Conservation (phyloP, 2,888 invertebrate genomes). For the Conus canariensis region DNA sequence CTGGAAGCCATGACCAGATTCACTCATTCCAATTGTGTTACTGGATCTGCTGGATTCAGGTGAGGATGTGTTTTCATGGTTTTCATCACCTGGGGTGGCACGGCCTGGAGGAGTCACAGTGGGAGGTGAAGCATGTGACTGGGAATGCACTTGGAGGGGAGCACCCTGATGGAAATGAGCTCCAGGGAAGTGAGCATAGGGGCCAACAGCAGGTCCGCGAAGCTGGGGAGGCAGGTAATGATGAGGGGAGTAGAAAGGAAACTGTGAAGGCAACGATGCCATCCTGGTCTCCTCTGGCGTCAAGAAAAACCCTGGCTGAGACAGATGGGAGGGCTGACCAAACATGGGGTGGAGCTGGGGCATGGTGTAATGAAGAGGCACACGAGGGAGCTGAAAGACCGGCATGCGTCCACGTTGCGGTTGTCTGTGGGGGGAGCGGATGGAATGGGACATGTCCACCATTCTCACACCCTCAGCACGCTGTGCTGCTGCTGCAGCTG, state of each 20-base stretch:
- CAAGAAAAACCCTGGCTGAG: slow-evolving; percentile 46
- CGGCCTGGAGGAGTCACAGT: not conserved
- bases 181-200: slow-evolving; percentile 21
- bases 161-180: slow-evolving; percentile 33
- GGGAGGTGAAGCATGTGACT: slow-evolving; percentile 8
- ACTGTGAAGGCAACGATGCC: slow-evolving; percentile 16
- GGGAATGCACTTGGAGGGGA: slow-evolving; percentile 23
- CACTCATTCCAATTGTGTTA: slow-evolving; percentile 39
- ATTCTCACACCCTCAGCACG: slow-evolving; percentile 33
- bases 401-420: slow-evolving; percentile 45
- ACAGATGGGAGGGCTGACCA: slow-evolving; percentile 37
- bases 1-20: slow-evolving; percentile 64
- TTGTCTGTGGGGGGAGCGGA: slow-evolving; percentile 24
- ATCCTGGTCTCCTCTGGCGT: slow-evolving; percentile 50
- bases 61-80: slow-evolving; percentile 21
- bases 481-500: slow-evolving; percentile 17
- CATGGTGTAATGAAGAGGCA: slow-evolving; percentile 44
- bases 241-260: slow-evolving; percentile 18
- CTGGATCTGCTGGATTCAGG: slow-evolving; percentile 38
- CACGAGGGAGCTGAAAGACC: slow-evolving; percentile 47
- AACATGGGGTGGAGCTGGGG: slow-evolving; percentile 45
- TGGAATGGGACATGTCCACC: slow-evolving; percentile 30
- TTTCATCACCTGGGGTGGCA: slow-evolving; percentile 19
- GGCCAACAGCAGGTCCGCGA: slow-evolving; percentile 9
- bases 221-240: slow-evolving; percentile 38